A percentile compares a stretch with the other conserved stretches of the same genome.
These are phyloP conservation scores for Clitarchus hookeri DNA, from an alignment of 2,888 invertebrate genomes.

Conservation along the genomic window DNA sequence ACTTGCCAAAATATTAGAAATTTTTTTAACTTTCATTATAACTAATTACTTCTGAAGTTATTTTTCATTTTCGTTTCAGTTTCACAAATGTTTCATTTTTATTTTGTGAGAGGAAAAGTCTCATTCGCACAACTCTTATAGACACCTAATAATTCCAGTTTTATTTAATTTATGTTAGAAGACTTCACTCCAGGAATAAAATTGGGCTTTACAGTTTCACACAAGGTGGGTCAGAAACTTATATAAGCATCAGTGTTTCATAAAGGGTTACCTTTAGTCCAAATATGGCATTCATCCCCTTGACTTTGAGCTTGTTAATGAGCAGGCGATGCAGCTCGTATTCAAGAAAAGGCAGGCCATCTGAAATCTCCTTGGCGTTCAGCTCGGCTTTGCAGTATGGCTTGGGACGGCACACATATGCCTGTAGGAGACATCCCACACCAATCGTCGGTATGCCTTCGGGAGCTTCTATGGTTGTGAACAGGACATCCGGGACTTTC, in stretches of 20 bases:
- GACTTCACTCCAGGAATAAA: too few relatives aligned
- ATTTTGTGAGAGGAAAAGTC: too few relatives aligned
- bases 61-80: too few relatives aligned
- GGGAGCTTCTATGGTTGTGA: constrained; percentile 88
- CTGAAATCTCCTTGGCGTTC: constrained; percentile 91
- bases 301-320: constrained; percentile 87
- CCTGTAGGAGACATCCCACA: constrained; percentile 69
- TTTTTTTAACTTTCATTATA: too few relatives aligned
- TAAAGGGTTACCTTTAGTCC: constrained; percentile 66
- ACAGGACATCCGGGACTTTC: constrained; percentile 87
- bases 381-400: constrained; percentile 81
- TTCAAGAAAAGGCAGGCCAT: constrained; percentile 93
- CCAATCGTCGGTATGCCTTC: constrained; percentile 74
- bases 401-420: constrained; percentile 76
- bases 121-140: too few relatives aligned
- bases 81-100: too few relatives aligned
- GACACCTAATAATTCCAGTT: too few relatives aligned
- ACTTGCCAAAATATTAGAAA: too few relatives aligned
- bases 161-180: too few relatives aligned
- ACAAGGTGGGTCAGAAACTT: neutral
- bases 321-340: constrained; percentile 92
- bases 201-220: too few relatives aligned
- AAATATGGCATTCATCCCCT: constrained; percentile 94
- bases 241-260: too few relatives aligned
- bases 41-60: too few relatives aligned